Base-by-base conservation (phyloP, 2,113 vertebrate genomes). In the Siphamia tubifer region DNA sequence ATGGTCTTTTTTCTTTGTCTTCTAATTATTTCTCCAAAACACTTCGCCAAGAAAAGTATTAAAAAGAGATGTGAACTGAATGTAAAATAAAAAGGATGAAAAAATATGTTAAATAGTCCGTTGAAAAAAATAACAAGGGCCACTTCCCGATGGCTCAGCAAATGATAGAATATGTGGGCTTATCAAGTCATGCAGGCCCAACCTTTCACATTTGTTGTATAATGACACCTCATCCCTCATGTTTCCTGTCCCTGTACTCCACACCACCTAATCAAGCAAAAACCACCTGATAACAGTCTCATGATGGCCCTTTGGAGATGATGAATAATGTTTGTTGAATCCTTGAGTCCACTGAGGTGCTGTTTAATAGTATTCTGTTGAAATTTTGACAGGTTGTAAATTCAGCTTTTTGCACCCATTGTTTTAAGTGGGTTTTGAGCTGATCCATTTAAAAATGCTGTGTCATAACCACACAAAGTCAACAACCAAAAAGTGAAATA, bases 181-280 rank as follows among this genome's bases (percentile, higher is more conserved):
- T 21, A 34, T 66, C 56, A 68, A 31, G 20, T 28, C 30, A 53
- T 8, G 23, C 16, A 0, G 17, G 17, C 53, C 32, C 16, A 66
- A 27, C 63, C 70, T 70, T 47, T 75, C 31, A 60, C 34, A 39
- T 72, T 61, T 49, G 21, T 52, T 77, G 68, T 45, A 71, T 77
- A 67, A 75, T 73, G 60, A 74, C 47, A 61, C 15, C 17, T 51
- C 40, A 60, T 45, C 73, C 21, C 32, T 74, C 48, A 35, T 23
- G 15, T 68, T 25, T 16, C 35, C 51, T 31, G 42, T 35, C 56
- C 30, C 51, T 51, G 30, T 57, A 47, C 62, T 72, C 36, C 10
- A 49, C 51, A 69, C 53, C 40, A 32, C 19, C 79, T 68, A 82
- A 87, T 86, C 83, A 84, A 32, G 74, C 54, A 54, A 53, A 63